phyloP scores from a whole-genome alignment of 2,888 invertebrate species.

The Euplagia quadripunctaria region DNA sequence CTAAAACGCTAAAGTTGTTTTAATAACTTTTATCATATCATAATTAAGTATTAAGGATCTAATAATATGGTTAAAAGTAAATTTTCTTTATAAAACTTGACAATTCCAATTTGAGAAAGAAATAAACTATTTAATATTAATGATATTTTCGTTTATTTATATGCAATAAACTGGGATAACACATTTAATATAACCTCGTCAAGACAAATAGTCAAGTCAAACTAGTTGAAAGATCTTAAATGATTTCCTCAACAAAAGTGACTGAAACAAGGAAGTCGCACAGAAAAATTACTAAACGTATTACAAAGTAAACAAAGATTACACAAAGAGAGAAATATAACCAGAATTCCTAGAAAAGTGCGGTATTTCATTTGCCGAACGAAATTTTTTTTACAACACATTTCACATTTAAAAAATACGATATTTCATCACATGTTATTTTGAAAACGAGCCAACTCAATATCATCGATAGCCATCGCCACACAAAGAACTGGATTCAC shows the following conservation, averaged over 20 bases:
- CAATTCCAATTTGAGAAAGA: too few species aligned
- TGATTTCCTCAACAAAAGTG: slow-evolving; percentile 9
- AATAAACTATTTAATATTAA: too few species aligned
- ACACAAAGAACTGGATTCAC: slow-evolving; percentile 44
- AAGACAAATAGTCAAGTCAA: background rate
- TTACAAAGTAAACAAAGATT: slow-evolving; percentile 20
- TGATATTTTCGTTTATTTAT: too few species aligned
- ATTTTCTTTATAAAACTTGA: too few species aligned
- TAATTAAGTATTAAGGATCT: too few species aligned
- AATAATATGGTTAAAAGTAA: too few species aligned
- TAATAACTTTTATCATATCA: too few species aligned
- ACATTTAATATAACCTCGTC: too few species aligned
- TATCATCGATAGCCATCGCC: slow-evolving; percentile 47
- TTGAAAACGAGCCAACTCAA: slow-evolving; percentile 56
- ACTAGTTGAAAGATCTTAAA: background rate
- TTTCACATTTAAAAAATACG: slow-evolving; percentile 36
- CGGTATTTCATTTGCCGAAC: slow-evolving; percentile 13
- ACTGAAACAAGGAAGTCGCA: slow-evolving; percentile 9
- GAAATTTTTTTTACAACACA: slow-evolving; percentile 15
- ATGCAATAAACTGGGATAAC: too few species aligned
- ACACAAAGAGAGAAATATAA: slow-evolving; percentile 21
- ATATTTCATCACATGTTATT: slow-evolving; percentile 35
- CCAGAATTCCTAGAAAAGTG: slow-evolving; percentile 13
- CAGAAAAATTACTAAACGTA: slow-evolving; percentile 19
- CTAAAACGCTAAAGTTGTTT: too few species aligned